These are phyloP conservation scores for Cactoblastis cactorum DNA, from an alignment of 2,888 invertebrate species.

Conservation along the genomic window DNA sequence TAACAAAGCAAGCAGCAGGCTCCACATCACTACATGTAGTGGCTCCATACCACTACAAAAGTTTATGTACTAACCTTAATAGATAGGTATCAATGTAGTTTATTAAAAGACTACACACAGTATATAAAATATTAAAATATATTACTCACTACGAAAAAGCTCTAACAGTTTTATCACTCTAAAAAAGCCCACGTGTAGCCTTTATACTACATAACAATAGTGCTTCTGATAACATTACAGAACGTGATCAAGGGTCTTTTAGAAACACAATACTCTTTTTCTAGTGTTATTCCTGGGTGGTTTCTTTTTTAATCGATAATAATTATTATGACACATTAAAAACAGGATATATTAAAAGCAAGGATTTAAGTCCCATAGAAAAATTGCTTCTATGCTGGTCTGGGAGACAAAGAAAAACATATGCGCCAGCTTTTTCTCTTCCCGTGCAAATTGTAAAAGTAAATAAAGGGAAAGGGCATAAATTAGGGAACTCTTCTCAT, in stretches of 20 bases:
- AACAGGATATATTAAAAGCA: background rate
- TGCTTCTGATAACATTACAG: slow-evolving; percentile 18
- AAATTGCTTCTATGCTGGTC: background rate
- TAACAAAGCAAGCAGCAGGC: too few relatives aligned
- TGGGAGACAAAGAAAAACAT: too few relatives aligned
- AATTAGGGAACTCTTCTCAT: too few relatives aligned
- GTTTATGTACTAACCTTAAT: too few relatives aligned
- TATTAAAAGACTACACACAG: too few relatives aligned
- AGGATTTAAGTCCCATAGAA: background rate
- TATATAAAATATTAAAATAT: background rate
- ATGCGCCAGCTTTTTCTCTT: too few relatives aligned
- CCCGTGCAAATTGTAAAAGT: too few relatives aligned
- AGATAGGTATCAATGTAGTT: too few relatives aligned
- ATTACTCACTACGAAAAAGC: too few relatives aligned
- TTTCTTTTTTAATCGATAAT: background rate
- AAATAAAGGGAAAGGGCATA: too few relatives aligned
- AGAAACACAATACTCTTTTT: slow-evolving; percentile 42
- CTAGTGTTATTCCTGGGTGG: background rate
- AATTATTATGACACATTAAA: background rate
- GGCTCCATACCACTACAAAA: too few relatives aligned
- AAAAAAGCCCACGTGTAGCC: background rate
- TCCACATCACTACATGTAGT: too few relatives aligned
- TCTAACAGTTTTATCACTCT: background rate
- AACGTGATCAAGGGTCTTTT: slow-evolving; percentile 39
- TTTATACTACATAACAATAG: slow-evolving; percentile 10